phyloP scores from a whole-genome alignment of 2,113 vertebrate species.

The Cricetomys ansorgei region DNA sequence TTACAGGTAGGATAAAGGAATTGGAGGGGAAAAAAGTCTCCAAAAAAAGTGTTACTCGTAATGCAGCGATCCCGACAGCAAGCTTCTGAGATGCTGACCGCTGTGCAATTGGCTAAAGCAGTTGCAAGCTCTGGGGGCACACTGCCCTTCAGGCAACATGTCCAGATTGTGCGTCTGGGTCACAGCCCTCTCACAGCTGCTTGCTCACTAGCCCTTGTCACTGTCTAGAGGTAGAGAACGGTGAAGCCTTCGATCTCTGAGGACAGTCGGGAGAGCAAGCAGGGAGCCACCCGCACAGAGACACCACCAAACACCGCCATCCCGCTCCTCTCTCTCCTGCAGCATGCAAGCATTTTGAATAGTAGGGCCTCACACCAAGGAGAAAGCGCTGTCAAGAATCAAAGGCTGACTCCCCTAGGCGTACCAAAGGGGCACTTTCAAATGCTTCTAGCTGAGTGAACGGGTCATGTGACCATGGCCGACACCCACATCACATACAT shows the following conservation, averaged over 20 bases:
- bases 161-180: rapidly evolving
- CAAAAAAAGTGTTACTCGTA: no score
- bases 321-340: neutral
- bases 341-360: neutral
- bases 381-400: neutral
- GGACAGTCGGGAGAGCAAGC: no score
- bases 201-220: neutral
- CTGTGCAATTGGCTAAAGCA: rapidly evolving
- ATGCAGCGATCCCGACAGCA: neutral
- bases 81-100: neutral
- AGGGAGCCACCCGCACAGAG: neutral
- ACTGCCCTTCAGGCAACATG: rapidly evolving
- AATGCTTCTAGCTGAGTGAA: neutral
- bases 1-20: neutral
- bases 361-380: neutral
- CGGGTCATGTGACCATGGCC: rapidly evolving
- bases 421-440: neutral
- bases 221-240: neutral
- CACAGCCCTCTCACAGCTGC: neutral
- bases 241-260: neutral
- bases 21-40: neutral
- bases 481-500: neutral
- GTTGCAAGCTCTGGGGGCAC: rapidly evolving
- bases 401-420: neutral
- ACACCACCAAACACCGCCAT: rapidly evolving